Base-by-base conservation (phyloP, 2,888 invertebrate species). In the Thelaira solivaga region DNA sequence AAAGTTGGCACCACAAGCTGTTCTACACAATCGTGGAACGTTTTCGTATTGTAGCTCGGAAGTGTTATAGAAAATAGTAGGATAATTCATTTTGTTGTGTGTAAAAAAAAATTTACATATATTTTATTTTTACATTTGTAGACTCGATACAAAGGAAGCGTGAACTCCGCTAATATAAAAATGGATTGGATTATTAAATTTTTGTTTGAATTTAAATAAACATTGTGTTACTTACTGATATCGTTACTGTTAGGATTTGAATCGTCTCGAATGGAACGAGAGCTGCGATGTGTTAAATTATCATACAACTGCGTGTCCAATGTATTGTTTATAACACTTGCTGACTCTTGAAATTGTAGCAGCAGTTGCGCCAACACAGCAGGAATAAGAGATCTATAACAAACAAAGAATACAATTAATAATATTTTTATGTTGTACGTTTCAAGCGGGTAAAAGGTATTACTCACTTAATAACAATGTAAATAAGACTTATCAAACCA, bases 401-500 rank as follows among this genome's bases (percentile, higher is more conserved):
- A 11, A 53, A 76, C 39, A 4, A 69, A 78, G 49, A 36, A 49
- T n/a, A 72, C 47, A 74, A 65, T 71, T 64, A 57, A 53, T 51
- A 34, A 7, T 24, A 41, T 45, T 53, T 20, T 24, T 3, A 39
- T 26, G 13, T 7, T 13, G 2, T 31, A 11, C 8, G 11, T 18
- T 18, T 49, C 31, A 29, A 18, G 26, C 34, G 36, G 5, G 34
- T 13, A 34, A 10, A 57, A 26, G 26, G 6, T 57, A 18, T 24
- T 31, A 64, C 62, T 1, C 39, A 89, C 89, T 88, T 89, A n/a
- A 89, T 82, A 5, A 85, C 67, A 39, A 88, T 88, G 57, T 87
- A 89, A 34, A 86, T 79, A n/a, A 93, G 84, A 78, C 91, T 90
- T 87, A 93, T 90, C 76, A 93, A 82, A 62, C 93, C 90, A 85